These are phyloP conservation scores for Bombylius major DNA, from an alignment of 2,888 invertebrate species.

Conservation along the genomic window DNA sequence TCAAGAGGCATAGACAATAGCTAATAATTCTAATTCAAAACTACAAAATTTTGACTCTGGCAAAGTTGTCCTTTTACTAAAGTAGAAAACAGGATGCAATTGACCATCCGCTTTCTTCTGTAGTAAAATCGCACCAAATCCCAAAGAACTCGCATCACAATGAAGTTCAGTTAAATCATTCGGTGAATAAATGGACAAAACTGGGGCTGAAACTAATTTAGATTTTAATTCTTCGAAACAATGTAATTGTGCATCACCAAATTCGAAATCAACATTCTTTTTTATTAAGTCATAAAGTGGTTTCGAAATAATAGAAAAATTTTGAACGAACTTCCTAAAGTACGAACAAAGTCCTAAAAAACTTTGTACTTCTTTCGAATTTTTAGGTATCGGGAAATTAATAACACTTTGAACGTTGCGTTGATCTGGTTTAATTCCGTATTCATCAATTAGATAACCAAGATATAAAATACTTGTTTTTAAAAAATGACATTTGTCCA, in stretches of 20 bases:
- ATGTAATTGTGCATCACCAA: neutral
- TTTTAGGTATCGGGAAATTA: no score
- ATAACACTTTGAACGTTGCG: no score
- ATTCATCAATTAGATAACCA: no score
- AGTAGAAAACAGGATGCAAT: constrained; percentile 24
- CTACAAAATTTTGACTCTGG: constrained; percentile 22
- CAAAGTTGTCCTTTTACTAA: constrained; percentile 22
- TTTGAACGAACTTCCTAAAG: no score
- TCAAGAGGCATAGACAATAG: constrained; percentile 18
- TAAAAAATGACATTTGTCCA: no score
- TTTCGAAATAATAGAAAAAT: neutral
- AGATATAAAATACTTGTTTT: no score
- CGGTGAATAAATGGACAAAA: constrained; percentile 21
- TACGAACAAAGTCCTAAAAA: no score
- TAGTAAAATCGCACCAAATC: constrained; percentile 24
- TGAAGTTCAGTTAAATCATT: constrained; percentile 24
- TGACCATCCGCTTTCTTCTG: constrained; percentile 20
- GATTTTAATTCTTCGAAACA: neutral
- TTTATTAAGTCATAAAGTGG: constrained; percentile 1
- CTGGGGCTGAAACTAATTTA: constrained; percentile 6
- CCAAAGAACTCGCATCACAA: constrained; percentile 24
- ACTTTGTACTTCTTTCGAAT: no score
- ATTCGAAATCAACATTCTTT: neutral
- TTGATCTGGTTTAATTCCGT: no score
- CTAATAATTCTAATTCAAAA: constrained; percentile 24